Evolutionary conservation across 2,113 vertebrate species (phyloP).

Genomic region (Corvus hawaiiensis): DNA sequence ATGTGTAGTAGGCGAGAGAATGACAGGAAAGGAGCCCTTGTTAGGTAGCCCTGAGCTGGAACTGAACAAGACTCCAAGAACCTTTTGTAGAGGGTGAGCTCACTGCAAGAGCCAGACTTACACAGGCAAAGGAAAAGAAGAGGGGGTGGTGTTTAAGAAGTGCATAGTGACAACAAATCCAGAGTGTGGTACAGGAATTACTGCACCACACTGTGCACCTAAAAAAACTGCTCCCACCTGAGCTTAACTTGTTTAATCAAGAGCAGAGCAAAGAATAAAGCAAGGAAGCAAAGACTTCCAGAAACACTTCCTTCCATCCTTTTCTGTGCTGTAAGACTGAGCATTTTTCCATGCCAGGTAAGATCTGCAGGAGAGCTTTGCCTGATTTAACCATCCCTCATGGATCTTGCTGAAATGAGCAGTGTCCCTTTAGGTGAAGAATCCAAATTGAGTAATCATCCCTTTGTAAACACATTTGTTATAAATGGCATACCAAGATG

Average conservation of each 20-base stretch:
- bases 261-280: neutral
- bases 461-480: neutral
- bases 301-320: neutral
- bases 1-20: slow-evolving; percentile 36
- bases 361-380: neutral
- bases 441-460: neutral
- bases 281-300: neutral
- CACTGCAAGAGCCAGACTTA: neutral
- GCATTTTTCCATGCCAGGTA: neutral
- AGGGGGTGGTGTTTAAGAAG: neutral
- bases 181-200: neutral
- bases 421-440: neutral
- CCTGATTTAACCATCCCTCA: neutral
- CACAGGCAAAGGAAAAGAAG: neutral
- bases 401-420: neutral
- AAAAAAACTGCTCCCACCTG: neutral
- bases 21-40: slow-evolving; percentile 49
- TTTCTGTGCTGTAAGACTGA: neutral
- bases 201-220: neutral
- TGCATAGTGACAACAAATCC: neutral
- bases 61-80: neutral
- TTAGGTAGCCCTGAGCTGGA: neutral
- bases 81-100: slow-evolving; percentile 9
- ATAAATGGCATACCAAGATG: neutral
- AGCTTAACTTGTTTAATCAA: neutral